phyloP scores from a whole-genome alignment of 2,797 vertebrate genomes.

The Numenius phaeopus region DNA sequence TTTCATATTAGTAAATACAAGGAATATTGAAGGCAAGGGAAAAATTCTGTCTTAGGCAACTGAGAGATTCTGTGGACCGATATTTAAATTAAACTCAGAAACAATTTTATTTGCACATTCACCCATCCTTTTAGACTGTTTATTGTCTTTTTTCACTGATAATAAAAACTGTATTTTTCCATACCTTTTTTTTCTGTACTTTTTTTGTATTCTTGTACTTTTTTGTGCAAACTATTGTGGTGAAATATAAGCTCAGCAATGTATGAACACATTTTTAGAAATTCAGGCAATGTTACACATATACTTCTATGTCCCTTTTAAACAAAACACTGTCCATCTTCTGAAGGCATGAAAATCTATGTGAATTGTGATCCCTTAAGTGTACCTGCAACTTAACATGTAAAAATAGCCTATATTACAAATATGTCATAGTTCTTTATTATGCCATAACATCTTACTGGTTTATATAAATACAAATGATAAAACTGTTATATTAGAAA shows the following conservation, averaged over 20 bases:
- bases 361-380: neutral
- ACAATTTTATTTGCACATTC: neutral
- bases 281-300: neutral
- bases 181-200: neutral
- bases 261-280: neutral
- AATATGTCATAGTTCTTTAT: constrained; percentile 13
- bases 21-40: neutral
- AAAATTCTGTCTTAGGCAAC: neutral
- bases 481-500: constrained; percentile 54
- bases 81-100: neutral
- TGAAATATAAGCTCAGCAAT: neutral
- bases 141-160: neutral
- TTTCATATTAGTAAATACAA: neutral
- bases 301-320: neutral
- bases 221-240: neutral
- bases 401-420: constrained; percentile 39
- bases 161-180: neutral
- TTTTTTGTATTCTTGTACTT: neutral
- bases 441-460: neutral
- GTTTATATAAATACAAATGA: constrained; percentile 20
- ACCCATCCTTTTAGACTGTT: neutral
- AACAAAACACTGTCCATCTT: neutral
- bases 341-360: neutral
- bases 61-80: neutral
- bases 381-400: neutral